phyloP scores from a whole-genome alignment of 2,113 vertebrate genomes.

The Megaleporinus macrocephalus region DNA sequence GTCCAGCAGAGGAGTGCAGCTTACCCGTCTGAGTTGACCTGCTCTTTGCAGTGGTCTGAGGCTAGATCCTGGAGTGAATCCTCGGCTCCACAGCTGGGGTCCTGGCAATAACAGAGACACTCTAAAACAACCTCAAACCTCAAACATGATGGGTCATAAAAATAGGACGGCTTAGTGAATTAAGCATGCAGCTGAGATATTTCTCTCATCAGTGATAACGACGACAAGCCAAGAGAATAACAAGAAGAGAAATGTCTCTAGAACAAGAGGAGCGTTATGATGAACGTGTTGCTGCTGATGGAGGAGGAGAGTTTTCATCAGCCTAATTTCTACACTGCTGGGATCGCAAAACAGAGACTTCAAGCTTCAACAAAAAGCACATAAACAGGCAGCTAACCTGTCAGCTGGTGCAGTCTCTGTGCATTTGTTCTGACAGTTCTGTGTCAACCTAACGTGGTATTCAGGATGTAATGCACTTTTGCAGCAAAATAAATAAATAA shows the following conservation, averaged over 20 bases:
- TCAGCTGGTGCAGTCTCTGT: not conserved
- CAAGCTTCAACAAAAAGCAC: not conserved
- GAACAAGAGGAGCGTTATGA: not conserved
- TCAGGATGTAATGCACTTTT: not conserved
- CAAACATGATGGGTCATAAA: not conserved
- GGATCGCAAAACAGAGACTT: not conserved
- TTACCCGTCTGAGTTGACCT: conserved; percentile 44
- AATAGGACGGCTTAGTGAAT: not conserved
- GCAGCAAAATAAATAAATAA: not conserved
- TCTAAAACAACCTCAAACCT: not conserved
- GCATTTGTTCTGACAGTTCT: not conserved
- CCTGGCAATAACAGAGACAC: conserved; percentile 38
- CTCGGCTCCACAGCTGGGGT: conserved; percentile 45
- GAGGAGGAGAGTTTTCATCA: not conserved
- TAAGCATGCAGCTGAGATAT: not conserved
- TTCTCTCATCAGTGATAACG: conserved; percentile 11
- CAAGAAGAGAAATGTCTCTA: not conserved
- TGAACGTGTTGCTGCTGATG: not conserved
- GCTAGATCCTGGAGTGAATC: conserved; percentile 36
- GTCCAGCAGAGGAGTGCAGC: not conserved
- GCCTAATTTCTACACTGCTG: not conserved
- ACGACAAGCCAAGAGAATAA: conserved; percentile 7
- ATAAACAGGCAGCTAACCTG: not conserved
- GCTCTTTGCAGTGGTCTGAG: conserved; percentile 47
- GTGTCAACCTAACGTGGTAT: not conserved